Evolutionary conservation across 2,888 invertebrate species (phyloP).

Genomic region (Sphaerophoria rueppellii): DNA sequence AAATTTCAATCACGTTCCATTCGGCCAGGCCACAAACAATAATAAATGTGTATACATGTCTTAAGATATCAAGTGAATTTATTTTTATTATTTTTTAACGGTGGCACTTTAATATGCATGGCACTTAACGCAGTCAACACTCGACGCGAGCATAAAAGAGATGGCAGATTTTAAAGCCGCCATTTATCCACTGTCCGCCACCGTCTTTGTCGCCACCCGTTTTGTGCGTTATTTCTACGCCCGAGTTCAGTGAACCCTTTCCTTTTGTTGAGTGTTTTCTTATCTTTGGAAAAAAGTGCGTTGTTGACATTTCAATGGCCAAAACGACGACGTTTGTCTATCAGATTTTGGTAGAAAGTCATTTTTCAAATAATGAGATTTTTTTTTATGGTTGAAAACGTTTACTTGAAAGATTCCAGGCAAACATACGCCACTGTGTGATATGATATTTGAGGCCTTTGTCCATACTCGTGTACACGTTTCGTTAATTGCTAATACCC

Average conservation of each 20-base stretch:
- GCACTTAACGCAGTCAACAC: conserved; percentile 33
- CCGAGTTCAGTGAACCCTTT: conserved; percentile 58
- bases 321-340: neutral
- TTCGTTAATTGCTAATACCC: neutral
- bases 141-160: conserved; percentile 28
- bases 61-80: conserved; percentile 41
- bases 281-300: neutral
- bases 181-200: neutral
- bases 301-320: neutral
- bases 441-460: too few species aligned
- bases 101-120: conserved; percentile 56
- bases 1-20: conserved; percentile 59
- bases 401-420: neutral
- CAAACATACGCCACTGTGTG: too few species aligned
- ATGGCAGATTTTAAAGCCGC: conserved; percentile 34
- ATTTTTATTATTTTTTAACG: conserved; percentile 38
- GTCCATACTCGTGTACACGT: too few species aligned
- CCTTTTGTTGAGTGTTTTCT: conserved; percentile 1
- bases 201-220: neutral
- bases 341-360: neutral
- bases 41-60: conserved; percentile 45
- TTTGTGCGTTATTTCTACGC: conserved; percentile 16
- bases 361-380: neutral
- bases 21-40: conserved; percentile 48
- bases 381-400: neutral